Conservation (phyloP, 1,140 invertebrate species). For the Oppia nitens region DNA sequence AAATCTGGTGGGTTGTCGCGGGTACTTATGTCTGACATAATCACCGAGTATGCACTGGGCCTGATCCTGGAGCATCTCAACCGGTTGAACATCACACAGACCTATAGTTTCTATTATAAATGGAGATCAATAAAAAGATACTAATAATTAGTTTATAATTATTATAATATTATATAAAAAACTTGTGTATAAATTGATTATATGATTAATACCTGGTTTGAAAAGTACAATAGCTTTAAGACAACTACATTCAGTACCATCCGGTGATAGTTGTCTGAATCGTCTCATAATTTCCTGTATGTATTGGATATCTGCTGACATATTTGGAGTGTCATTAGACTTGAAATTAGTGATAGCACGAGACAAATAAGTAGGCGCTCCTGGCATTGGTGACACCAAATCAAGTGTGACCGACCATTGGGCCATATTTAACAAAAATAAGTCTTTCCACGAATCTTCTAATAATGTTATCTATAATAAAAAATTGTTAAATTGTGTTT, state of each 20-base stretch:
- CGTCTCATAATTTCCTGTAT: constrained; percentile 59
- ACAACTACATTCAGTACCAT: constrained; percentile 69
- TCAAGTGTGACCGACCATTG: constrained; percentile 67
- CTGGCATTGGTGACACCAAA: constrained; percentile 39
- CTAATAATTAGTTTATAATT: constrained; percentile 7
- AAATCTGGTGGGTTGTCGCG: constrained; percentile 35
- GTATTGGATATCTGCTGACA: constrained; percentile 43
- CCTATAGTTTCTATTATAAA: constrained; percentile 17
- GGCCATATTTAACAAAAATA: constrained; percentile 74
- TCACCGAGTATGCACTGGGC: constrained; percentile 58
- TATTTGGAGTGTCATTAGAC: constrained; percentile 23
- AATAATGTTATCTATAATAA: constrained; percentile 45
- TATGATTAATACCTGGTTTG: constrained; percentile 40
- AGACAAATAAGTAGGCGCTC: constrained; percentile 2
- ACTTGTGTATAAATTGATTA: neutral
- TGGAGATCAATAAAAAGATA: neutral
- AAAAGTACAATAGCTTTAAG: constrained; percentile 71
- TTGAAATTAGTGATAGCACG: neutral
- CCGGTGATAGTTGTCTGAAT: constrained; percentile 54
- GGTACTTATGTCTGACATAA: constrained; percentile 30
- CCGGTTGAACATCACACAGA: constrained; percentile 46
- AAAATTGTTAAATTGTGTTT: neutral
- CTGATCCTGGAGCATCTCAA: constrained; percentile 60
- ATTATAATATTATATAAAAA: neutral
- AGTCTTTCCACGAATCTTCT: constrained; percentile 76